A percentile compares a stretch with the other conserved stretches of the same genome.
Evolutionary conservation across 1,140 invertebrate genomes (phyloP).

Genomic region (Meteorus sp.): DNA sequence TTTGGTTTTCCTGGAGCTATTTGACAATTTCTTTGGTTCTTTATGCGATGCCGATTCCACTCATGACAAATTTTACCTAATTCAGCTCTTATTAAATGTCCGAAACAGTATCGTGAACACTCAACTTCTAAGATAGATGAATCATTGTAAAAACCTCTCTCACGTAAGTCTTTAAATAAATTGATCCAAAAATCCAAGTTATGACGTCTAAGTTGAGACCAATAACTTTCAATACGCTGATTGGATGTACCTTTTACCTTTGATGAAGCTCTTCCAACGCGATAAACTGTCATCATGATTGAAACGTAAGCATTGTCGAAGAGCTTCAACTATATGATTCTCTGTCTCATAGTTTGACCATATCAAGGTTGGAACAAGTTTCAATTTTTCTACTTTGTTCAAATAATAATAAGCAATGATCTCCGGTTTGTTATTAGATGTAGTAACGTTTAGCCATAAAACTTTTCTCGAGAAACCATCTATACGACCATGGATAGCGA

Average conservation of each 20-base stretch:
- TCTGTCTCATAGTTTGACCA: slow-evolving; percentile 33
- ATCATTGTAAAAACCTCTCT: no score
- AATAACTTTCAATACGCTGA: not conserved
- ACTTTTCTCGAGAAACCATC: not conserved
- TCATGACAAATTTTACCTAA: no score
- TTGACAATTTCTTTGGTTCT: no score
- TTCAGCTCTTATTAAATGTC: no score
- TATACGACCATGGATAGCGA: not conserved
- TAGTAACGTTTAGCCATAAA: not conserved
- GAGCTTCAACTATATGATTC: slow-evolving; percentile 8
- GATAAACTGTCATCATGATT: slow-evolving; percentile 4
- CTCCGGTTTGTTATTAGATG: slow-evolving; percentile 24
- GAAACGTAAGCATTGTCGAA: not conserved
- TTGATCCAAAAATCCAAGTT: no score
- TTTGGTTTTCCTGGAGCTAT: no score
- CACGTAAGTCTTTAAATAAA: no score
- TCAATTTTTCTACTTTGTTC: slow-evolving; percentile 17
- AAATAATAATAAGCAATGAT: slow-evolving; percentile 41
- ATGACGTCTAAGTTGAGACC: no score
- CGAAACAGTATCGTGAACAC: no score
- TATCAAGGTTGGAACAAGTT: slow-evolving; percentile 26
- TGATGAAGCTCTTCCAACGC: not conserved
- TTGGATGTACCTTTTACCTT: not conserved
- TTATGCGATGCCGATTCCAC: no score
- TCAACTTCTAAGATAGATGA: no score